phyloP scores from a whole-genome alignment of 2,888 invertebrate genomes.

The Euzophera pinguis region DNA sequence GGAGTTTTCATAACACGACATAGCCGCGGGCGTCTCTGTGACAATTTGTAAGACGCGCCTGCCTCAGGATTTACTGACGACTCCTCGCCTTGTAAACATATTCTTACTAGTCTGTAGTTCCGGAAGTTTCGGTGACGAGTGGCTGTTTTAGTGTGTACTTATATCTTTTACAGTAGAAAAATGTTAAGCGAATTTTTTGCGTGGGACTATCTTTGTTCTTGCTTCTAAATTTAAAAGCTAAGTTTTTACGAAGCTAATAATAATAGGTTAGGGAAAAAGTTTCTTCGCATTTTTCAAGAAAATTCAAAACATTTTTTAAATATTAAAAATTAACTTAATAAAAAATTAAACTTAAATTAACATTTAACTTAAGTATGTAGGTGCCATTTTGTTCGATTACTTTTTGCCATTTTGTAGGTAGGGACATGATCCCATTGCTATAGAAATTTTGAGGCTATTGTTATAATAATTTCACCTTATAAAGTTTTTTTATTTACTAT shows the following conservation, averaged over 20 bases:
- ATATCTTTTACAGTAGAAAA: not conserved
- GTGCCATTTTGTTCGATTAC: too few relatives aligned
- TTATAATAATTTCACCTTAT: too few relatives aligned
- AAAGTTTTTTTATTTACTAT: too few relatives aligned
- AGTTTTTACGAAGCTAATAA: not conserved
- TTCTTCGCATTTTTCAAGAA: too few relatives aligned
- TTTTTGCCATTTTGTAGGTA: too few relatives aligned
- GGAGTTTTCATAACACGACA: constrained; percentile 66
- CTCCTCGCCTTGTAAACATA: constrained; percentile 54
- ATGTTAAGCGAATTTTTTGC: not conserved
- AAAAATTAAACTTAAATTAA: too few relatives aligned
- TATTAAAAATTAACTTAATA: too few relatives aligned
- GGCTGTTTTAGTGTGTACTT: constrained; percentile 3
- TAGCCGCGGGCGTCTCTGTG: constrained; percentile 55
- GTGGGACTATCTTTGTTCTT: not conserved
- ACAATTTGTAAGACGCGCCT: constrained; percentile 62
- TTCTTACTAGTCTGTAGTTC: constrained; percentile 34
- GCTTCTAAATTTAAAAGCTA: not conserved
- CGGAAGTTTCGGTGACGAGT: constrained; percentile 22
- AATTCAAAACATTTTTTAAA: too few relatives aligned
- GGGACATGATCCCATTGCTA: too few relatives aligned
- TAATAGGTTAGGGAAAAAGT: too few relatives aligned
- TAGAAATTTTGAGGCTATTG: too few relatives aligned
- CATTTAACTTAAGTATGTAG: too few relatives aligned
- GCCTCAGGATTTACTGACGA: constrained; percentile 63